Conservation (phyloP, 2,888 invertebrate genomes). For the Lypha dubia region DNA sequence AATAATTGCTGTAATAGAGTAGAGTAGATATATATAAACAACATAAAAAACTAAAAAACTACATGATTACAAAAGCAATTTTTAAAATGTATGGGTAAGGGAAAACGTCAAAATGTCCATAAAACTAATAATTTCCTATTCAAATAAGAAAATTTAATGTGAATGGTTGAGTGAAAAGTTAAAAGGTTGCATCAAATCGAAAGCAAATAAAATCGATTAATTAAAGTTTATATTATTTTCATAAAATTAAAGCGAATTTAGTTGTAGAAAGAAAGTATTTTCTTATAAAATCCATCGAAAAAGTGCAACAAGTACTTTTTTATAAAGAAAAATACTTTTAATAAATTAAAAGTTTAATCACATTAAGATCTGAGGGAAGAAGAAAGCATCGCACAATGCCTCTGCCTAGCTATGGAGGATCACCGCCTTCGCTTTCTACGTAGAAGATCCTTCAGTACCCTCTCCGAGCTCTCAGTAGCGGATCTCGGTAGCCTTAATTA, state of each 20-base stretch:
- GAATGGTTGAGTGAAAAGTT: constrained; percentile 5
- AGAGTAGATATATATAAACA: constrained; percentile 33
- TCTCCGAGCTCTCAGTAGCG: too few relatives aligned
- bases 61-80: constrained; percentile 25
- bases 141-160: background rate
- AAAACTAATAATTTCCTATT: constrained; percentile 24
- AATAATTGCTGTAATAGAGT: constrained; percentile 76
- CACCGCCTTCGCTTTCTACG: too few relatives aligned
- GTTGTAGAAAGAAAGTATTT: background rate
- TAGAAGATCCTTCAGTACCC: too few relatives aligned
- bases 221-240: background rate
- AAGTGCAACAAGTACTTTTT: background rate
- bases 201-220: background rate
- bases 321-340: background rate
- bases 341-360: too few relatives aligned
- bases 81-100: background rate
- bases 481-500: too few relatives aligned
- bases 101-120: background rate
- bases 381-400: too few relatives aligned
- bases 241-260: too few relatives aligned
- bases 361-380: too few relatives aligned
- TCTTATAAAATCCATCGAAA: background rate
- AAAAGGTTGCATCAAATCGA: background rate
- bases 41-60: constrained; percentile 30
- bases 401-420: too few relatives aligned